Percentiles rank a stretch among this genome's conserved stretches.
phyloP scores from a whole-genome alignment of 2,797 vertebrate genomes.

The Octomys mimax region DNA sequence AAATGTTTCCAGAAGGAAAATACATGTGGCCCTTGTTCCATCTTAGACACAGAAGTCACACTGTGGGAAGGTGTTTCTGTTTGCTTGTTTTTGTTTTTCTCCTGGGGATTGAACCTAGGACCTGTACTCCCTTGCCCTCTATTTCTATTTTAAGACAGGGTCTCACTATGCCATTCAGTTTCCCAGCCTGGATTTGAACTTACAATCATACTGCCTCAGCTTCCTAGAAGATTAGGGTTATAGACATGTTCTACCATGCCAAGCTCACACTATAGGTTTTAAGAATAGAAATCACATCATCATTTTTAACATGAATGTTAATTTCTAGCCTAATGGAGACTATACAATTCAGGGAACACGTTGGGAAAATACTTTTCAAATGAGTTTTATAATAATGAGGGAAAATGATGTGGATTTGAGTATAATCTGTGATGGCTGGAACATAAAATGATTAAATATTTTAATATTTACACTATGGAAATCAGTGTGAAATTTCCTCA shows the following conservation, averaged over 20 bases:
- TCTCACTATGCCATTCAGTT: not conserved
- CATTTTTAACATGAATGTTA: not conserved
- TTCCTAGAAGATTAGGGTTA: not conserved
- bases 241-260: not conserved
- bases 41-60: not conserved
- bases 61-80: not conserved
- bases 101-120: not conserved
- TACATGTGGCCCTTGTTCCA: not conserved
- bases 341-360: not conserved
- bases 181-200: not conserved
- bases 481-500: too few species aligned
- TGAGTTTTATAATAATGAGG: not conserved
- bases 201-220: not conserved
- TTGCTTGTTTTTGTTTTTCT: not conserved
- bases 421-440: not conserved
- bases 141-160: not conserved
- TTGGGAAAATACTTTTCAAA: not conserved
- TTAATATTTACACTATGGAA: not conserved
- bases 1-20: not conserved
- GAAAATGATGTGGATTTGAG: not conserved
- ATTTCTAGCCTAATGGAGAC: not conserved
- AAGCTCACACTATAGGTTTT: not conserved
- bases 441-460: conserved; percentile 22
- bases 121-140: not conserved
- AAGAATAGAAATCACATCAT: not conserved